Percentiles rank a stretch among this genome's conserved stretches.
phyloP scores from a whole-genome alignment of 2,113 vertebrate species.

The Glaucomys volans region DNA sequence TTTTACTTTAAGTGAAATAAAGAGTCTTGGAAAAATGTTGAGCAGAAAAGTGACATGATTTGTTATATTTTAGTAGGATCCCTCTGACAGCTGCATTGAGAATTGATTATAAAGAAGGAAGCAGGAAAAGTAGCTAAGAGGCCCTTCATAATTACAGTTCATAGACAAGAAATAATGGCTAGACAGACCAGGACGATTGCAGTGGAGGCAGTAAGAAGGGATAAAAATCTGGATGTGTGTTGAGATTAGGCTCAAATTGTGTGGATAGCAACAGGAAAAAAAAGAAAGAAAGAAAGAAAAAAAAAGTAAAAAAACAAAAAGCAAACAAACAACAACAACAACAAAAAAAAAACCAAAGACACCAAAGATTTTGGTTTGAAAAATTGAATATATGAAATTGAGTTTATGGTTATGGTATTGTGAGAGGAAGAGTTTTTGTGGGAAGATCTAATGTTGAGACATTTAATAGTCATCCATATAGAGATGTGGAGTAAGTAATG shows the following conservation, averaged over 20 bases:
- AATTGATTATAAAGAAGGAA: not conserved
- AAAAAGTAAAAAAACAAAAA: too few species aligned
- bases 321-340: too few species aligned
- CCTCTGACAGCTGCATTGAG: not conserved
- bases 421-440: not conserved
- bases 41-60: not conserved
- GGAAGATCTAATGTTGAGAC: not conserved
- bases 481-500: not conserved
- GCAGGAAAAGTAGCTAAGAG: not conserved
- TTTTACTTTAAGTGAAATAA: constrained; percentile 6
- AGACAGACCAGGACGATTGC: not conserved
- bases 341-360: not conserved
- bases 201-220: not conserved
- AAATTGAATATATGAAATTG: not conserved
- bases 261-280: not conserved
- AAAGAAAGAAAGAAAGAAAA: not conserved
- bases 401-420: not conserved
- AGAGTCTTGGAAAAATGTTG: not conserved
- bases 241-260: not conserved
- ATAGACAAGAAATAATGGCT: not conserved
- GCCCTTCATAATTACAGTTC: not conserved
- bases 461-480: not conserved
- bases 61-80: not conserved
- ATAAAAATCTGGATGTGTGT: not conserved
- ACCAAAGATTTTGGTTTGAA: not conserved